phyloP scores from a whole-genome alignment of 2,797 vertebrate genomes.

The Enteromius trimaculatus region DNA sequence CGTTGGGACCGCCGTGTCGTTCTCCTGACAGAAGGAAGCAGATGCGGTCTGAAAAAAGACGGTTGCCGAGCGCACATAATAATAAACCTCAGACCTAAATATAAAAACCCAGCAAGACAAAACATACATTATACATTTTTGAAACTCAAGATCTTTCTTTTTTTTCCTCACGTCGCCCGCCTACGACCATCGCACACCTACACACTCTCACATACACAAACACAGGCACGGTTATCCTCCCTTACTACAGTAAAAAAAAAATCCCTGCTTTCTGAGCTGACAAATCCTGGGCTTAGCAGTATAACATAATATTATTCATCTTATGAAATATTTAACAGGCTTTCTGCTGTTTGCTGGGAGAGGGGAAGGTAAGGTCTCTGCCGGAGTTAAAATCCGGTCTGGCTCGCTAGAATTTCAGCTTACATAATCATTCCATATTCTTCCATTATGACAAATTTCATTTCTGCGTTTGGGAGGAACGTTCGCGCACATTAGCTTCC shows the following conservation, averaged over 20 bases:
- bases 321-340: constrained; percentile 65
- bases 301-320: constrained; percentile 61
- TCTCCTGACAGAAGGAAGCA: constrained; percentile 36
- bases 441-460: constrained; percentile 49
- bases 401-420: constrained; percentile 46
- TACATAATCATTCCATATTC: constrained; percentile 61
- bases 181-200: constrained; percentile 29
- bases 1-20: constrained; percentile 12
- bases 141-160: constrained; percentile 30
- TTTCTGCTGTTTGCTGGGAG: constrained; percentile 56
- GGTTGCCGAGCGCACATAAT: background rate
- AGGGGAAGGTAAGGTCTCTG: constrained; percentile 40
- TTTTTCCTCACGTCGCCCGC: constrained; percentile 10
- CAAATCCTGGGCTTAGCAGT: constrained; percentile 46
- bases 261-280: constrained; percentile 43
- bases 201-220: constrained; percentile 40
- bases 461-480: constrained; percentile 53
- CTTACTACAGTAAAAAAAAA: constrained; percentile 41
- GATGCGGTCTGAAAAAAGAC: constrained; percentile 31
- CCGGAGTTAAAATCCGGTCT: constrained; percentile 37
- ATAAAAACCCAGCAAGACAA: constrained; percentile 26
- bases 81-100: constrained; percentile 35
- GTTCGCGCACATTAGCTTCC: constrained; percentile 41
- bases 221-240: constrained; percentile 31
- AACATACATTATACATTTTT: constrained; percentile 20